These are phyloP conservation scores for Chymomyza costata DNA, from an alignment of 1,140 invertebrate species.

Conservation along the genomic window DNA sequence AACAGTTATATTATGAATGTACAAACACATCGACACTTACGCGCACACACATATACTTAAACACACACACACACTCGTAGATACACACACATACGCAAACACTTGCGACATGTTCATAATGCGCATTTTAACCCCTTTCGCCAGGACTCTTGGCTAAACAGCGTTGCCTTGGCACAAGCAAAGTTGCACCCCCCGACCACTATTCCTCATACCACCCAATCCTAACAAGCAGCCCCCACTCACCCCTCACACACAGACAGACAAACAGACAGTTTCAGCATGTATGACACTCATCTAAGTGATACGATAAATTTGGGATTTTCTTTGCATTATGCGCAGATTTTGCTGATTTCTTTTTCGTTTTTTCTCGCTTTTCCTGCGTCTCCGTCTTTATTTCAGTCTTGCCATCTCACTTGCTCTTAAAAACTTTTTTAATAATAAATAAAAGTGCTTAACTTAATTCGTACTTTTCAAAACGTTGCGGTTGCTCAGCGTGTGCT, in stretches of 20 bases:
- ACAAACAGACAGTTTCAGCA: constrained; percentile 2
- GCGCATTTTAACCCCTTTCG: constrained; percentile 58
- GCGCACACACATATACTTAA: constrained; percentile 14
- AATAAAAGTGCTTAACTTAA: constrained; percentile 71
- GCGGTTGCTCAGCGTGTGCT: background rate
- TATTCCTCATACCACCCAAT: too few relatives aligned
- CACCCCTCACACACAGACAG: background rate
- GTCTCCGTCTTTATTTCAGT: constrained; percentile 4
- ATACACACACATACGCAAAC: constrained; percentile 5
- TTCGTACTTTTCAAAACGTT: constrained; percentile 47
- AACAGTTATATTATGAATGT: constrained; percentile 71
- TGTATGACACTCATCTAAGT: constrained; percentile 60
- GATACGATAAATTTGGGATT: constrained; percentile 69
- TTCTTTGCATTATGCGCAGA: constrained; percentile 69
- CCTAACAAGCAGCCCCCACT: too few relatives aligned
- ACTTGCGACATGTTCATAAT: constrained; percentile 41
- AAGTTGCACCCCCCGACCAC: too few relatives aligned
- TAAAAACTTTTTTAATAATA: constrained; percentile 70
- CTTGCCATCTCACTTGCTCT: background rate
- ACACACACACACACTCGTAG: constrained; percentile 6
- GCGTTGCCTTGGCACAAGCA: too few relatives aligned
- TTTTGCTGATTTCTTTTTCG: constrained; percentile 41
- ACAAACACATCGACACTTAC: constrained; percentile 35
- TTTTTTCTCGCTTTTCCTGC: constrained; percentile 24
- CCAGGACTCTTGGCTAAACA: too few relatives aligned